Percentiles rank a stretch among this genome's conserved stretches.
These are phyloP conservation scores for Rhinogobio ventralis DNA, from an alignment of 2,797 vertebrate genomes.

Conservation along the genomic window DNA sequence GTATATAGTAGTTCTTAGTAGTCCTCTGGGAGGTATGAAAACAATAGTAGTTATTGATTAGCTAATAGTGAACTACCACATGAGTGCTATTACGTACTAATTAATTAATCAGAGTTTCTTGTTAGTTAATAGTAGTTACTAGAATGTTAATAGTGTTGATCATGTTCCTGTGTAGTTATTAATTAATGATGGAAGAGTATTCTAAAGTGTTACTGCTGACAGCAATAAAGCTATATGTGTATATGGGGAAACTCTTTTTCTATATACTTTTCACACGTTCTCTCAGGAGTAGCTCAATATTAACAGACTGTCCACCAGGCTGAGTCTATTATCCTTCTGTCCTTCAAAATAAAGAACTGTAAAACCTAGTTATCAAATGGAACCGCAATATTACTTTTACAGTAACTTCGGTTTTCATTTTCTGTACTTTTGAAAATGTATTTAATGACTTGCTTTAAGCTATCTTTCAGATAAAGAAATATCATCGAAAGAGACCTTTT, in stretches of 20 bases:
- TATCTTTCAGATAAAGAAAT: background rate
- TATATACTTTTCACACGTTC: background rate
- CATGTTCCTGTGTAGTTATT: too few relatives aligned
- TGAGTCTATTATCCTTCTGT: background rate
- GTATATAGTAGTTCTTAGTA: too few relatives aligned
- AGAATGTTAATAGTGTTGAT: too few relatives aligned
- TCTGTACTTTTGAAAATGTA: background rate
- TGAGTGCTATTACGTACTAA: too few relatives aligned
- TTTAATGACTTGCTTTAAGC: conserved; percentile 20
- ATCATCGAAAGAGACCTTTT: background rate
- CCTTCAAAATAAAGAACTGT: background rate
- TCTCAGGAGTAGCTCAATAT: background rate
- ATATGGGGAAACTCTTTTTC: background rate
- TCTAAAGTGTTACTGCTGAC: background rate
- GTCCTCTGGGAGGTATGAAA: too few relatives aligned
- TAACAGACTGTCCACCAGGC: background rate
- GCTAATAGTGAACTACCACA: too few relatives aligned
- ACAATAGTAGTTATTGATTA: too few relatives aligned
- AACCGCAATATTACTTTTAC: conserved; percentile 21
- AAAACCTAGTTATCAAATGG: background rate
- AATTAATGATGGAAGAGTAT: too few relatives aligned
- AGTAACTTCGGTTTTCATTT: conserved; percentile 14
- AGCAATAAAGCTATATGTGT: background rate
- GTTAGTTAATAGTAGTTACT: too few relatives aligned
- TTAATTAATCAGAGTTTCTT: too few relatives aligned